phyloP scores from a whole-genome alignment of 1,140 invertebrate species.

The Brachionus asplanchnoidis region DNA sequence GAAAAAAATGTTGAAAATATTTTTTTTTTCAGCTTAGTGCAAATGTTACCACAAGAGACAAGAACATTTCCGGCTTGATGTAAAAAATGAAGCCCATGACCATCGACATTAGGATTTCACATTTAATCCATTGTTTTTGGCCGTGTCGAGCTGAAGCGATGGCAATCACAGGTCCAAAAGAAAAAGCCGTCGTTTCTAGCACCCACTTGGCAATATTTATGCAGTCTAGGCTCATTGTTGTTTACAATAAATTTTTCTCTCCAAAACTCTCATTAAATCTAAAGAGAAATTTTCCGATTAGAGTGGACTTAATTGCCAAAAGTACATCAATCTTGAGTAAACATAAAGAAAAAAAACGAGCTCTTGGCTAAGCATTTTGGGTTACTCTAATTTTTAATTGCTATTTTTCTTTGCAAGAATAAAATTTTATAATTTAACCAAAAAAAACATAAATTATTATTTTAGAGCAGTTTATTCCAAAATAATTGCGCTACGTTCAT shows the following conservation, averaged over 20 bases:
- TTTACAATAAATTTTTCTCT: neutral
- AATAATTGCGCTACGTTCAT: neutral
- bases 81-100: neutral
- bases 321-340: neutral
- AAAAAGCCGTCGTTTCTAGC: neutral
- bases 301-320: neutral
- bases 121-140: neutral
- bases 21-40: neutral
- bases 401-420: neutral
- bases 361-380: neutral
- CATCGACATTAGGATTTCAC: neutral
- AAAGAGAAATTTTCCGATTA: neutral
- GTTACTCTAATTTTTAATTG: neutral
- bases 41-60: neutral
- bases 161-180: neutral
- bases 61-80: neutral
- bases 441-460: conserved; percentile 1
- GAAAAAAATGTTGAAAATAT: neutral
- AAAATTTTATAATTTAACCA: neutral
- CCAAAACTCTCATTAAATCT: neutral
- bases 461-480: neutral
- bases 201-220: neutral
- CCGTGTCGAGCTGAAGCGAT: neutral
- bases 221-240: neutral
- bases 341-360: neutral